Evolutionary conservation across 2,113 vertebrate species (phyloP).

Genomic region (Xiphophorus hellerii): DNA sequence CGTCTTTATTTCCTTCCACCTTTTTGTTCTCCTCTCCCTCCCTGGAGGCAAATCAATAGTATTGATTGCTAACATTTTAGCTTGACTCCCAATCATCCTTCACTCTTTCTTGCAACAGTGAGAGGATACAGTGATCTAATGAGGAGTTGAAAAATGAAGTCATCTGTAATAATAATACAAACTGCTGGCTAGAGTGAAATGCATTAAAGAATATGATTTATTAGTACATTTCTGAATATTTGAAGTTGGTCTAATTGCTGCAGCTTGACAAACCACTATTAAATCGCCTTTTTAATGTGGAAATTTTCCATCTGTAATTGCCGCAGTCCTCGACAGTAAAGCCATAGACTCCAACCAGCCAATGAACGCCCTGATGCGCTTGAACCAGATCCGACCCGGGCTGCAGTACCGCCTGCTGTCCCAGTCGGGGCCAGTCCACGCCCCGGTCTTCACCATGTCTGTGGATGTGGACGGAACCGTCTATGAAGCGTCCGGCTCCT

Average conservation of each 20-base stretch:
- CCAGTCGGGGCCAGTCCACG: constrained; percentile 98
- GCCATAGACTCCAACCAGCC: constrained; percentile 95
- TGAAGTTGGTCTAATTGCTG: constrained; percentile 22
- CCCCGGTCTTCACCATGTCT: constrained; percentile 99
- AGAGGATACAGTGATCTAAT: constrained; percentile 52
- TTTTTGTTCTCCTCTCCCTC: constrained; percentile 11
- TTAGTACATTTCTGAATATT: constrained; percentile 17
- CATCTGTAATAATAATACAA: constrained; percentile 42
- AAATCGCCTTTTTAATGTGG: constrained; percentile 10
- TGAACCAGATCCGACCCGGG: constrained; percentile 98
- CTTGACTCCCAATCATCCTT: constrained; percentile 53
- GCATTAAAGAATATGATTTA: constrained; percentile 35
- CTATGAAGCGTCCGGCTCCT: constrained; percentile 96
- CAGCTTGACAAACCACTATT: neutral
- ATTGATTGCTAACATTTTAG: constrained; percentile 74
- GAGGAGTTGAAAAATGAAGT: constrained; percentile 25
- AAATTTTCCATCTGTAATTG: constrained; percentile 1
- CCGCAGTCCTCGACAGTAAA: constrained; percentile 95
- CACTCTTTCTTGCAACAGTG: constrained; percentile 49
- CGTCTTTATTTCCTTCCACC: constrained; percentile 15
- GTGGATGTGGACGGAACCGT: constrained; percentile 95
- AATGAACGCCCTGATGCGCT: constrained; percentile 98
- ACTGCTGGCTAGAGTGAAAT: constrained; percentile 20
- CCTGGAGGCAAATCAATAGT: constrained; percentile 64
- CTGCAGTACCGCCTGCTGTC: constrained; percentile 98